phyloP scores from a whole-genome alignment of 2,888 invertebrate genomes.

The Vesta saturnalis region DNA sequence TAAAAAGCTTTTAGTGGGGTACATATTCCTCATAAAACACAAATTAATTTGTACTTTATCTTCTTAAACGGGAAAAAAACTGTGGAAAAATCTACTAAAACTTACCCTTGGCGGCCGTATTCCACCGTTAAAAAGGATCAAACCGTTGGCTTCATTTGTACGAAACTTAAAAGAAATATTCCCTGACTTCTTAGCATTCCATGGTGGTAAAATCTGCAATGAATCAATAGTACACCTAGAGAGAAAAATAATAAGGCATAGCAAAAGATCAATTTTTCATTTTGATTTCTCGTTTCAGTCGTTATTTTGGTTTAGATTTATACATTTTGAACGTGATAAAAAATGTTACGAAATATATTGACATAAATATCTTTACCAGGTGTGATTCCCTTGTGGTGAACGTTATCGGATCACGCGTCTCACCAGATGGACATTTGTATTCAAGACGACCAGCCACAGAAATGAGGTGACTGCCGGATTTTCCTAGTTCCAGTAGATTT shows the following conservation, averaged over 20 bases:
- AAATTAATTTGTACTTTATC: slow-evolving; percentile 26
- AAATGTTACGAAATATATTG: slow-evolving; percentile 1
- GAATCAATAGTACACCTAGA: slow-evolving; percentile 34
- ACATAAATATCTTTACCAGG: slow-evolving; percentile 72
- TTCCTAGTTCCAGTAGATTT: slow-evolving; percentile 88
- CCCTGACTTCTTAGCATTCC: slow-evolving; percentile 91
- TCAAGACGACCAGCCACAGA: slow-evolving; percentile 86
- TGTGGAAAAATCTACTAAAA: slow-evolving; percentile 45
- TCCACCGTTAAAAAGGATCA: slow-evolving; percentile 92
- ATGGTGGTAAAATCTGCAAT: slow-evolving; percentile 84
- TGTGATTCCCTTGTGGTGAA: slow-evolving; percentile 92
- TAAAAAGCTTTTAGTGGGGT: slow-evolving; percentile 1
- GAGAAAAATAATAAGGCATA: slow-evolving; percentile 32
- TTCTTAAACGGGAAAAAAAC: slow-evolving; percentile 15
- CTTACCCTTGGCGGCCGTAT: slow-evolving; percentile 79
- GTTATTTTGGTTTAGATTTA: slow-evolving; percentile 23
- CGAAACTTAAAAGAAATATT: slow-evolving; percentile 94
- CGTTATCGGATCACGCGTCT: slow-evolving; percentile 89
- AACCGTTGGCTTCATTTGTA: slow-evolving; percentile 93
- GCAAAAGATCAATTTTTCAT: slow-evolving; percentile 27
- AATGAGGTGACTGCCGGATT: slow-evolving; percentile 80
- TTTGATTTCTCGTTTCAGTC: slow-evolving; percentile 15
- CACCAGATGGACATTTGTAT: slow-evolving; percentile 87
- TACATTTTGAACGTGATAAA: slow-evolving; percentile 13
- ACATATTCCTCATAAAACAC: neutral